These are phyloP conservation scores for Cheracebus regulus DNA, from an alignment of 2,797 vertebrate species.

Conservation along the genomic window DNA sequence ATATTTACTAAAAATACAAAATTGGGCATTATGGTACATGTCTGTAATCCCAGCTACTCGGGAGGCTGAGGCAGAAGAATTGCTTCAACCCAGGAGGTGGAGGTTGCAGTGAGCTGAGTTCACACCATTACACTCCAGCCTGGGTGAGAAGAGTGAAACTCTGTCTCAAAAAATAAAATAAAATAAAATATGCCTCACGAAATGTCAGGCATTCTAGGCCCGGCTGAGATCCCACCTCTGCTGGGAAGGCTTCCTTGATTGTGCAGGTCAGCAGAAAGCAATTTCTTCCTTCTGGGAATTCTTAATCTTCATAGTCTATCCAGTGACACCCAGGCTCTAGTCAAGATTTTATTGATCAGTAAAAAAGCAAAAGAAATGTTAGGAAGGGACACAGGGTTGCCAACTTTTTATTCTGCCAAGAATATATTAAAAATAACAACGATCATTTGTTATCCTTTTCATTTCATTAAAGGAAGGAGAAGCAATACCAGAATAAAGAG, in stretches of 20 bases:
- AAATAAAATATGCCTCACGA: not conserved
- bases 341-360: not conserved
- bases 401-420: slow-evolving; percentile 14
- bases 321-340: not conserved
- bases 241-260: not conserved
- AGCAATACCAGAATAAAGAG: not conserved
- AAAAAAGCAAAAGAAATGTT: not conserved
- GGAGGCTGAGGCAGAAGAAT: not conserved
- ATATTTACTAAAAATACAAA: not conserved
- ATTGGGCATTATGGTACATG: not conserved
- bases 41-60: not conserved
- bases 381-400: not conserved
- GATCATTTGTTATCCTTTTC: not conserved
- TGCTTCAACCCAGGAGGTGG: not conserved
- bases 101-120: not conserved
- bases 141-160: not conserved
- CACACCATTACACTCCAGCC: not conserved
- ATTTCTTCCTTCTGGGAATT: not conserved
- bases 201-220: not conserved
- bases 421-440: slow-evolving; percentile 26
- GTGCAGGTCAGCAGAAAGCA: rapidly evolving
- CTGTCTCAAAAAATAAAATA: not conserved
- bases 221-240: not conserved
- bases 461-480: slow-evolving; percentile 36
- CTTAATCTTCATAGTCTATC: not conserved